Evolutionary conservation across 2,797 vertebrate species (phyloP).

Genomic region (Selene dorsalis): DNA sequence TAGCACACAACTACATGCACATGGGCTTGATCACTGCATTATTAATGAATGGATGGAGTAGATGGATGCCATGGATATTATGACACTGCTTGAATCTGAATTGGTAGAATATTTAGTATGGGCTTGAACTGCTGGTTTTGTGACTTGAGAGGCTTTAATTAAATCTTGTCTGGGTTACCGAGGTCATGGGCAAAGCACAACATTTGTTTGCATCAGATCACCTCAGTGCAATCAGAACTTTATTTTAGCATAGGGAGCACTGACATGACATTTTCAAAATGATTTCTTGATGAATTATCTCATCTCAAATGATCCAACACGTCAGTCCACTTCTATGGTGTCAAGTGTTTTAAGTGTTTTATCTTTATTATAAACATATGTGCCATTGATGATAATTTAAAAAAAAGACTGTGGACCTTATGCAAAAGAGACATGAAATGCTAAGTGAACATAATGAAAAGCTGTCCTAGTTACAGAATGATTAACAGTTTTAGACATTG

Average conservation of each 20-base stretch:
- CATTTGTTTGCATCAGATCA: not conserved
- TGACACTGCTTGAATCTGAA: not conserved
- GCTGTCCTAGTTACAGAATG: conserved; percentile 54
- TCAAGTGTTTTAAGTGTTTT: not conserved
- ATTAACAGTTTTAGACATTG: conserved; percentile 53
- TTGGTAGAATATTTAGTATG: conserved; percentile 6
- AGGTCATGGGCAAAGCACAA: conserved; percentile 2
- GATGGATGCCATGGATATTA: not conserved
- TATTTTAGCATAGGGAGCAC: not conserved
- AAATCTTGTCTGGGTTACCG: not conserved
- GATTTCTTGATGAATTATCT: not conserved
- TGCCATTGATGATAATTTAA: conserved; percentile 18
- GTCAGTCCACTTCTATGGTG: not conserved
- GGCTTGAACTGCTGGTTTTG: not conserved
- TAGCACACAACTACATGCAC: not conserved
- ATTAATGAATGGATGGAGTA: not conserved
- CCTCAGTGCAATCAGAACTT: not conserved
- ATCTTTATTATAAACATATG: not conserved
- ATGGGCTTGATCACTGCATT: not conserved
- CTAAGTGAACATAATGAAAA: conserved; percentile 53
- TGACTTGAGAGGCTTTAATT: not conserved
- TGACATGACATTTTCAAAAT: conserved; percentile 6
- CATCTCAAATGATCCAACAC: not conserved
- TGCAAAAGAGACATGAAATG: conserved; percentile 48
- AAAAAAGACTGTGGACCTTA: conserved; percentile 19